Evolutionary conservation across 37 sponge, comb jelly and placozoan genomes (phyloP).

Genomic region (Lycopodina hypogea): DNA sequence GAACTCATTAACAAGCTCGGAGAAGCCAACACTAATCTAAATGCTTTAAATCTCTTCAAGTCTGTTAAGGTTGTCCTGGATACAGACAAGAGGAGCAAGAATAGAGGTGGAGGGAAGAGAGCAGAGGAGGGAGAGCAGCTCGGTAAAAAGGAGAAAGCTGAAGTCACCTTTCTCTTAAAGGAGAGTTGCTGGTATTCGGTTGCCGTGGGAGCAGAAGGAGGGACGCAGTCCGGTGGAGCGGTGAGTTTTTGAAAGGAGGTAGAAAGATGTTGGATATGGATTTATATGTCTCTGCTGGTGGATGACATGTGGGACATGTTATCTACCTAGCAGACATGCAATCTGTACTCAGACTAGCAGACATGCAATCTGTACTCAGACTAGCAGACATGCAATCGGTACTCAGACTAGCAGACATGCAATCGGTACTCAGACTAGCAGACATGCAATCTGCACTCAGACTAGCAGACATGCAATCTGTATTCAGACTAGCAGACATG

Average conservation of each 20-base stretch:
- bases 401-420: no score
- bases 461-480: no score
- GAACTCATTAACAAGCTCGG: conserved; percentile 19
- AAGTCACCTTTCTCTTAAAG: conserved; percentile 51
- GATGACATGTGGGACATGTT: no score
- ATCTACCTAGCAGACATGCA: no score
- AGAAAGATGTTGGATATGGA: neutral
- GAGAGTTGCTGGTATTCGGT: conserved; percentile 28
- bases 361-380: no score
- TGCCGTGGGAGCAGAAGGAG: conserved; percentile 49
- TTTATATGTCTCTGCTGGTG: no score
- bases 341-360: no score
- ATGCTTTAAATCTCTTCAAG: conserved; percentile 55
- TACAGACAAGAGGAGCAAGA: neutral
- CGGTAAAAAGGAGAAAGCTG: conserved; percentile 11
- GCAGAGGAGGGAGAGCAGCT: neutral
- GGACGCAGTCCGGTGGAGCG: conserved; percentile 66
- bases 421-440: no score
- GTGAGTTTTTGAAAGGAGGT: conserved; percentile 20
- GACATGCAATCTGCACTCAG: no score
- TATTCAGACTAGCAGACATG: no score
- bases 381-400: no score
- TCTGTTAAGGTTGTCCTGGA: neutral
- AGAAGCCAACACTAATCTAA: conserved; percentile 19
- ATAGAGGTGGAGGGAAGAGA: neutral